These are phyloP conservation scores for Chelonoidis abingdonii DNA, from an alignment of 2,113 vertebrate species.

Conservation along the genomic window DNA sequence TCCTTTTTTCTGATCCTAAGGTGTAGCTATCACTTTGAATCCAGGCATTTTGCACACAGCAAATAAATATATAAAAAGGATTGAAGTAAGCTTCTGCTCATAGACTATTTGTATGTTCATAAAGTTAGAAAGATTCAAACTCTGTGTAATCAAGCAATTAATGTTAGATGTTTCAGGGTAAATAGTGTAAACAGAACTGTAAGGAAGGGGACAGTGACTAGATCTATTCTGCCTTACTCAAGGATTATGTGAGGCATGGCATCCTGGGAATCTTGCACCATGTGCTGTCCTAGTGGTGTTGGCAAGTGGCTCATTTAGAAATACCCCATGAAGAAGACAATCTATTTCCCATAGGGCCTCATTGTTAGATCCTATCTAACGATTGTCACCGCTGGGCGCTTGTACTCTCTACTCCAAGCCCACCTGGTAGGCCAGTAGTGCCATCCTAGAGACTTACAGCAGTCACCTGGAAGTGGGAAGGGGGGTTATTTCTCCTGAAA, in stretches of 20 bases:
- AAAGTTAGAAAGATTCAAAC: constrained; percentile 41
- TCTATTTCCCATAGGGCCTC: neutral
- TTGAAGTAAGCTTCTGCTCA: constrained; percentile 23
- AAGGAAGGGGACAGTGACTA: constrained; percentile 27
- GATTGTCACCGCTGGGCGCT: neutral
- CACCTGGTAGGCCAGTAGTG: neutral
- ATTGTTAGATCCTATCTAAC: neutral
- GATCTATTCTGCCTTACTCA: constrained; percentile 6
- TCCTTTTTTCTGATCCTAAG: constrained; percentile 30
- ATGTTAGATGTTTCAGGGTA: rapidly evolving
- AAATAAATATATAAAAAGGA: constrained; percentile 26
- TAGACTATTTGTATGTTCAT: constrained; percentile 24
- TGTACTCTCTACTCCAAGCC: neutral
- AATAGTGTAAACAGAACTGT: constrained; percentile 45
- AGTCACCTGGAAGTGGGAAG: neutral
- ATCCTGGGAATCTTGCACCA: neutral
- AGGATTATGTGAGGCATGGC: rapidly evolving
- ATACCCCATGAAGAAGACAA: rapidly evolving
- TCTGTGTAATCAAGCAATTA: constrained; percentile 28
- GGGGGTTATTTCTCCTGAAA: neutral
- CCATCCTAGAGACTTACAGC: neutral
- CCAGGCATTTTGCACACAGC: constrained; percentile 10
- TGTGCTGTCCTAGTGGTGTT: rapidly evolving
- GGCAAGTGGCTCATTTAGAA: rapidly evolving
- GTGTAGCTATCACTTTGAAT: neutral